Evolutionary conservation across 2,888 invertebrate genomes (phyloP), one percentile per base, ranked within the genome.

Genomic region (Calliopum simillimum): DNA sequence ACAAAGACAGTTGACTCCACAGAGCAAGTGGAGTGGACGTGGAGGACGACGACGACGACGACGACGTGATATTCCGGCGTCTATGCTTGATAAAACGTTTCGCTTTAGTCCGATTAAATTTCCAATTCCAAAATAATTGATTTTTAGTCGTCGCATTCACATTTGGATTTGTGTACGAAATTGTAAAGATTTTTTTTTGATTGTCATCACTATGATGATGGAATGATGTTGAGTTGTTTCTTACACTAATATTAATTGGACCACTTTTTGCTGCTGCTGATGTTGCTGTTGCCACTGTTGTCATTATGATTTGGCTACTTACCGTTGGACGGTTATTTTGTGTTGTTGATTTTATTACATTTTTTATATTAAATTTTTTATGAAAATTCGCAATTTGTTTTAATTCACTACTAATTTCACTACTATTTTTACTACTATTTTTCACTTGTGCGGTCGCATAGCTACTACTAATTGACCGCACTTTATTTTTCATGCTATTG

Each of bases 51-150:
- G 68, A 49, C 13, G 58, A 2, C 33, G 33, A 8, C n/a, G n/a
- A n/a, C n/a, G n/a, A n/a, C n/a, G n/a, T n/a, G 25, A 71, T 19
- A 51, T 73, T 70, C 14, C 65, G 67, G n/a, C 23, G 44, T 21
- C 63, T 67, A 44, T 19, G 53, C 16, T 44, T 63, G 68, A 41
- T 21, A 53, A 65, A 75, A 21, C 80, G 77, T 70, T 80, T 84
- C 67, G 81, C 81, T 82, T 80, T 79, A 75, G 76, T 80, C 59
- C 84, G 75, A 68, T 75, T 74, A 72, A 75, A 75, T 62, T 79
- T 79, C 79, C 79, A 82, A 56, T 75, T 77, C 67, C 67, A 51
- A n/a, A 53, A 71, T 56, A 65, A 49, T 65, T 44, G 69, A 46
- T 51, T 56, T 64, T 49, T 19, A 14, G 68, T n/a, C 47, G 41